Evolutionary conservation across 2,113 vertebrate genomes (phyloP).

Genomic region (Micronycteris hirsuta): DNA sequence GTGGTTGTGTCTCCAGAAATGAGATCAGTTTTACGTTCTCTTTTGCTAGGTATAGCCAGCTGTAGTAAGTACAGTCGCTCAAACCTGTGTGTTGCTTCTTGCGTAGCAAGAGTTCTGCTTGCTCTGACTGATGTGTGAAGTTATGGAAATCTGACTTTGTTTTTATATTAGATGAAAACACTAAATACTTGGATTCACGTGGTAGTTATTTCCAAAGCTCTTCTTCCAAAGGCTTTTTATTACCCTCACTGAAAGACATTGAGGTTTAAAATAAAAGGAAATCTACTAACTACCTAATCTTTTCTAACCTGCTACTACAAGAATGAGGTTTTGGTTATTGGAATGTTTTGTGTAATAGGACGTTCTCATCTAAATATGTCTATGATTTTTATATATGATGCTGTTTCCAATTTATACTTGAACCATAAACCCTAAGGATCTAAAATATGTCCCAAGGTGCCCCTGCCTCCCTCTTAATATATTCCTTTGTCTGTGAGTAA

Average conservation of each 20-base stretch:
- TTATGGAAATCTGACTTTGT: not conserved
- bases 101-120: slow-evolving; percentile 32
- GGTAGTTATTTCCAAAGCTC: not conserved
- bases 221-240: not conserved
- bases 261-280: slow-evolving; percentile 2
- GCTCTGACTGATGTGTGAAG: slow-evolving; percentile 51
- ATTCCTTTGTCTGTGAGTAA: slow-evolving; percentile 22
- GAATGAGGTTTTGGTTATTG: not conserved
- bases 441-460: not conserved
- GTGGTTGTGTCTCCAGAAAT: slow-evolving; percentile 78
- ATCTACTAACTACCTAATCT: slow-evolving; percentile 57
- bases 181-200: not conserved
- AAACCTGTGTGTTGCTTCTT: slow-evolving; percentile 56
- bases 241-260: slow-evolving; percentile 36
- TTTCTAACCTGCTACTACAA: not conserved
- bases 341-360: not conserved
- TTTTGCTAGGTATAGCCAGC: slow-evolving; percentile 81
- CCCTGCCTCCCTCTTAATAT: not conserved
- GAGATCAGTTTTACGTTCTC: slow-evolving; percentile 80
- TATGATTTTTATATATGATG: not conserved
- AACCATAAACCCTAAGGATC: not conserved
- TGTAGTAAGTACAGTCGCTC: slow-evolving; percentile 85
- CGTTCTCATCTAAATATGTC: not conserved
- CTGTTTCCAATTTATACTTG: not conserved
- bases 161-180: not conserved